Percentiles rank a stretch among this genome's conserved stretches.
Evolutionary conservation across 2,888 invertebrate species (phyloP).

Genomic region (Timandra comae): DNA sequence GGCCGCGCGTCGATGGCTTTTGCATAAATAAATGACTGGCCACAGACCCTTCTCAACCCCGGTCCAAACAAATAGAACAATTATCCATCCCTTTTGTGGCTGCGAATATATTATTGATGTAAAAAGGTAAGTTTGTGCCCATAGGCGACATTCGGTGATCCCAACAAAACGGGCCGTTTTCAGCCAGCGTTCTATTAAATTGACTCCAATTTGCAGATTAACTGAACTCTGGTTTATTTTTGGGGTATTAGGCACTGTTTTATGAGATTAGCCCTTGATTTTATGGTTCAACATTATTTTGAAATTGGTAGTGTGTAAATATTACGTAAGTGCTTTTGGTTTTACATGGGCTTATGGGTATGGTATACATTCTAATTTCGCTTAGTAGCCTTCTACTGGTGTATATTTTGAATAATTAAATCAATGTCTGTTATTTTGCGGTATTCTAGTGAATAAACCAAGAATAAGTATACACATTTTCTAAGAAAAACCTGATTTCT

Average conservation of each 20-base stretch:
- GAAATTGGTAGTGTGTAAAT: neutral
- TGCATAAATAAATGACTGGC: conserved; percentile 56
- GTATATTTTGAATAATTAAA: no score
- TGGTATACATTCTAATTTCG: no score
- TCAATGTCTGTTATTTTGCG: no score
- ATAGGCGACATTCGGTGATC: conserved; percentile 5
- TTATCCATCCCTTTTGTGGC: conserved; percentile 55
- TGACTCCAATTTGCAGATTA: conserved; percentile 6
- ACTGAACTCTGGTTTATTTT: conserved; percentile 5
- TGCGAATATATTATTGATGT: conserved; percentile 59
- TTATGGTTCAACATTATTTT: conserved; percentile 1
- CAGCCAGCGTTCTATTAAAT: conserved; percentile 5
- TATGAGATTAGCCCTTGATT: neutral
- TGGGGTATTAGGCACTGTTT: neutral
- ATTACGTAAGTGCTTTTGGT: no score
- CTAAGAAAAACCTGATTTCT: no score
- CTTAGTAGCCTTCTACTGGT: no score
- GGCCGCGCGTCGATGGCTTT: conserved; percentile 28
- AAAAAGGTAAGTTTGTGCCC: conserved; percentile 32
- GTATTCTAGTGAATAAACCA: no score
- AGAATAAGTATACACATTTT: no score
- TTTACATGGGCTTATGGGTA: no score
- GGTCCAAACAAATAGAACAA: conserved; percentile 61
- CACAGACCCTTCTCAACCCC: conserved; percentile 51
- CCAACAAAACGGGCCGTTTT: conserved; percentile 1